Conservation (phyloP, 2,113 vertebrate species). For the Thamnaconus septentrionalis region DNA sequence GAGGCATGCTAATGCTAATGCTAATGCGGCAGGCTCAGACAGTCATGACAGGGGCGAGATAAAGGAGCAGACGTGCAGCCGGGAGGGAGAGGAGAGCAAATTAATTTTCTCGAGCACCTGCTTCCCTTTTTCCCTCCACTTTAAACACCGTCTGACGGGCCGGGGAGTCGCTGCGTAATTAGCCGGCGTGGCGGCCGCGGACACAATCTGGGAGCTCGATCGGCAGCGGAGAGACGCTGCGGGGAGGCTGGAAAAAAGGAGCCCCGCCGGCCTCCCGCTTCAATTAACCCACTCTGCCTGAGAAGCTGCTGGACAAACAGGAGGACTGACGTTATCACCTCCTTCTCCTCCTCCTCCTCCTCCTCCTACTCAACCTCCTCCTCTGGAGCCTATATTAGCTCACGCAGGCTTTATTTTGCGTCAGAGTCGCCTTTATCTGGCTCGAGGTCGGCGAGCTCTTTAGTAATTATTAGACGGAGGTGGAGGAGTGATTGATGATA, state of each 20-base stretch:
- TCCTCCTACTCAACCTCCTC: not conserved
- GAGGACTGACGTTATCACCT: conserved; percentile 44
- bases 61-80: conserved; percentile 3
- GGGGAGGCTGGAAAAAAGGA: conserved; percentile 33
- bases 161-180: conserved; percentile 51
- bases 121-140: conserved; percentile 30
- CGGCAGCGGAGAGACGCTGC: conserved; percentile 48
- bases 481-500: conserved; percentile 29
- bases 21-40: conserved; percentile 6
- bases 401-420: conserved; percentile 17
- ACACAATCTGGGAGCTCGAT: conserved; percentile 45
- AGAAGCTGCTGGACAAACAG: conserved; percentile 27
- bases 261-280: conserved; percentile 24
- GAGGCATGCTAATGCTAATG: not conserved
- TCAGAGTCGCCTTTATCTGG: conserved; percentile 34
- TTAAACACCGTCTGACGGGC: conserved; percentile 44
- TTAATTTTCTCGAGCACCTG: conserved; percentile 28
- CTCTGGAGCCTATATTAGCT: conserved; percentile 34
- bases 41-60: not conserved
- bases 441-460: conserved; percentile 3
- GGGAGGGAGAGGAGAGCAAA: conserved; percentile 9
- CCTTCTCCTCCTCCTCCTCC: not conserved
- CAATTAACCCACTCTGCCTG: conserved; percentile 52
- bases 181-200: conserved; percentile 36
- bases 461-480: conserved; percentile 43